phyloP scores from a whole-genome alignment of 2,797 vertebrate species.

The Poliocrania exsul region DNA sequence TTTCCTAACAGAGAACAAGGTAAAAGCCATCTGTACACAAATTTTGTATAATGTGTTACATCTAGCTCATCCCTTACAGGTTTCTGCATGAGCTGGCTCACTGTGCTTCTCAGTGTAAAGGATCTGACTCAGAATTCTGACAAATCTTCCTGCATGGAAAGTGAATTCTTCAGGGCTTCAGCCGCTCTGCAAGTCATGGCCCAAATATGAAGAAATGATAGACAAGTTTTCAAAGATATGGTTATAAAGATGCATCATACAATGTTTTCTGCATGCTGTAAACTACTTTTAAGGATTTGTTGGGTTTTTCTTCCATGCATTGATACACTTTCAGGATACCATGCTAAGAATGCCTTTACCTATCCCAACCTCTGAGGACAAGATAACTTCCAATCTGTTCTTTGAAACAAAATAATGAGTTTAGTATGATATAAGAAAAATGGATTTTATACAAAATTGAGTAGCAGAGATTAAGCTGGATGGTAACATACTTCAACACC shows the following conservation, averaged over 20 bases:
- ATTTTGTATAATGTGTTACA: background rate
- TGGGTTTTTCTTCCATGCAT: background rate
- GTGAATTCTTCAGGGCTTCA: background rate
- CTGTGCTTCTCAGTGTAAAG: background rate
- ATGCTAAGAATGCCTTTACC: background rate
- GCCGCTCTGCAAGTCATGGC: background rate
- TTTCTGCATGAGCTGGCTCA: background rate
- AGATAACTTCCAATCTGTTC: background rate
- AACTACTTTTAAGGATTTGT: background rate
- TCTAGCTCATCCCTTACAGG: background rate
- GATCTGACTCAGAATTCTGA: background rate
- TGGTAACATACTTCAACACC: background rate
- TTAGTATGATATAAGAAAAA: background rate
- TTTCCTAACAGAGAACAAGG: background rate
- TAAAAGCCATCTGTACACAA: background rate
- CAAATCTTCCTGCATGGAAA: background rate
- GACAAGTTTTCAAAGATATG: background rate
- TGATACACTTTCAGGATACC: background rate
- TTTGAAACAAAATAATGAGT: background rate
- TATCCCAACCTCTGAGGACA: background rate
- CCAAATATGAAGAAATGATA: background rate
- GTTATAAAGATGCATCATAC: background rate
- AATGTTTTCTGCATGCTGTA: background rate
- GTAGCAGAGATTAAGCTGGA: background rate
- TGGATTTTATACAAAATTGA: background rate